A percentile compares a stretch with the other conserved stretches of the same genome.
Conservation (phyloP, 1,140 invertebrate genomes). For the Drosophila eugracilis region DNA sequence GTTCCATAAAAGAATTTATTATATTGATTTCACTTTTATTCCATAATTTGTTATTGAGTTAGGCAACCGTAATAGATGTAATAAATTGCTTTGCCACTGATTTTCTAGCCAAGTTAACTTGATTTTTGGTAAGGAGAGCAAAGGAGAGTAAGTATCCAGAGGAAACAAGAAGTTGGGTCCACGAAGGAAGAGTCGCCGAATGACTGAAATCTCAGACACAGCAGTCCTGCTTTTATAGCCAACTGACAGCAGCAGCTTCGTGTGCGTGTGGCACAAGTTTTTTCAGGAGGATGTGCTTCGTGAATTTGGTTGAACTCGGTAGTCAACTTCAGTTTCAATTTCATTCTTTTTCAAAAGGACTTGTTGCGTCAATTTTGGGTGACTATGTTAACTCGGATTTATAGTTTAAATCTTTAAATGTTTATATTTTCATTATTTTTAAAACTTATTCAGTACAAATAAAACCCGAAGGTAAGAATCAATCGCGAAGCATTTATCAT, state of each 20-base stretch:
- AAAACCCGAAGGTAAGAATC: not conserved
- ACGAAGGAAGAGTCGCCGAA: conserved; percentile 28
- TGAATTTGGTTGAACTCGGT: conserved; percentile 51
- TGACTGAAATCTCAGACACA: conserved; percentile 63
- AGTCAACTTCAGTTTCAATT: conserved; percentile 44
- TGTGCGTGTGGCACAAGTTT: conserved; percentile 9
- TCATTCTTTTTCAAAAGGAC: conserved; percentile 35
- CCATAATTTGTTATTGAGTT: conserved; percentile 27
- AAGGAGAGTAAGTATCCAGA: conserved; percentile 2
- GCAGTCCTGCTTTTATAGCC: conserved; percentile 69
- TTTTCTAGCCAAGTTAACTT: conserved; percentile 33
- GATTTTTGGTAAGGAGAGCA: conserved; percentile 20
- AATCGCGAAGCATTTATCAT: conserved; percentile 36
- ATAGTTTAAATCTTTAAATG: no score
- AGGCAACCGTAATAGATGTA: conserved; percentile 3
- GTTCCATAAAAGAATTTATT: not conserved
- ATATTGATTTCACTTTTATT: not conserved
- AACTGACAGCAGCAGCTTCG: conserved; percentile 12
- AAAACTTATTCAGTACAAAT: no score
- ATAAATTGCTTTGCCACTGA: conserved; percentile 32
- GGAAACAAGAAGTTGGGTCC: conserved; percentile 6
- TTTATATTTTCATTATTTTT: no score
- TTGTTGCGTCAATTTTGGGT: conserved; percentile 60
- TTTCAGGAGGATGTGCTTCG: conserved; percentile 44
- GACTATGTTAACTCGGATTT: no score